Percentiles rank a stretch among this genome's conserved stretches.
phyloP scores from a whole-genome alignment of 2,797 vertebrate genomes.

The Stomatorhinus walkeri region DNA sequence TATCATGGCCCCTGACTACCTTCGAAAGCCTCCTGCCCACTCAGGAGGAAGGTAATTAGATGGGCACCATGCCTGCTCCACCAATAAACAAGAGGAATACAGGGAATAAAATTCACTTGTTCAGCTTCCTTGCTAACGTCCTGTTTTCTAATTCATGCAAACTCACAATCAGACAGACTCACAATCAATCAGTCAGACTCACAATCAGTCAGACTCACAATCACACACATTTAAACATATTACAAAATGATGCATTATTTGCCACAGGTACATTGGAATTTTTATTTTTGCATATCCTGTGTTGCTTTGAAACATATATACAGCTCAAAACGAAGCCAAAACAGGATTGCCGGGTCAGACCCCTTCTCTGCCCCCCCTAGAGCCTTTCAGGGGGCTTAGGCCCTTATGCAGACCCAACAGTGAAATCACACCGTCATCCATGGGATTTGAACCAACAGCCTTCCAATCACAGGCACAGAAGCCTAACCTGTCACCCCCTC shows the following conservation, averaged over 20 bases:
- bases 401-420: neutral
- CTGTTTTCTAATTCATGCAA: neutral
- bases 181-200: neutral
- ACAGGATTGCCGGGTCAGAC: neutral
- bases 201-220: neutral
- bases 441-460: neutral
- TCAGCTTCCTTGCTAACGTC: neutral
- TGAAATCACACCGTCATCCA: neutral
- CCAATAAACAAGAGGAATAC: constrained; percentile 13
- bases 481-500: neutral
- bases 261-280: neutral
- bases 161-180: neutral
- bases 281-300: neutral
- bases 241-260: neutral
- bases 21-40: constrained; percentile 11
- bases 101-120: constrained; percentile 5
- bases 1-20: constrained; percentile 10
- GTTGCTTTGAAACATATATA: neutral
- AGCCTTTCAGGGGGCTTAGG: neutral
- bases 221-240: neutral
- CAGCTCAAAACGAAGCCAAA: neutral
- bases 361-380: neutral
- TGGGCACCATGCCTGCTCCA: constrained; percentile 6
- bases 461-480: neutral
- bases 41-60: constrained; percentile 20